These are phyloP conservation scores for Phycodurus eques DNA, from an alignment of 2,113 vertebrate species.

Conservation along the genomic window DNA sequence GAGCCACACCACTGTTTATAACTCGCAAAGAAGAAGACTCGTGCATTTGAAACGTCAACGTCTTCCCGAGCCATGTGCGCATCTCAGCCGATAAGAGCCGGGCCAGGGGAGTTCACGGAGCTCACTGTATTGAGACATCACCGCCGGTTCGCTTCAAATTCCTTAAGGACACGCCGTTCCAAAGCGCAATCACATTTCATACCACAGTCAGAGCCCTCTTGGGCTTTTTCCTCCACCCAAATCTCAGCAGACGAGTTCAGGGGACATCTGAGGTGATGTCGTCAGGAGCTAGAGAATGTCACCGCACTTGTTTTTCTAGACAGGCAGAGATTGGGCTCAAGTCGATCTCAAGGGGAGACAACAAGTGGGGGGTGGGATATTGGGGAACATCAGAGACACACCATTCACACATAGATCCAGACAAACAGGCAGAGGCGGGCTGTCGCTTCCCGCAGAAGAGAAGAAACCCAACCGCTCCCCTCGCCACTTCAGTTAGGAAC, in stretches of 20 bases:
- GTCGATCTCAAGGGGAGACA: slow-evolving; percentile 34
- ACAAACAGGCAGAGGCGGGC: slow-evolving; percentile 49
- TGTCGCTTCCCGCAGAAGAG: slow-evolving; percentile 34
- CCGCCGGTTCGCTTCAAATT: slow-evolving; percentile 63
- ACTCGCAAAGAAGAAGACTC: slow-evolving; percentile 17
- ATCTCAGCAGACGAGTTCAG: slow-evolving; percentile 26
- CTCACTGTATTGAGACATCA: slow-evolving; percentile 54
- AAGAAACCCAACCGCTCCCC: slow-evolving; percentile 38
- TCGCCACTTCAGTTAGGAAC: slow-evolving; percentile 58
- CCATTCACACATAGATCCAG: slow-evolving; percentile 41
- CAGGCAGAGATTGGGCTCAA: slow-evolving; percentile 42
- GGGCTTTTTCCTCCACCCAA: slow-evolving; percentile 39
- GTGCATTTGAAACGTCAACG: slow-evolving; percentile 43
- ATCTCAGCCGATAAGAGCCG: slow-evolving; percentile 60
- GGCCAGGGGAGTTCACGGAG: slow-evolving; percentile 54
- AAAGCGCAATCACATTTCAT: slow-evolving; percentile 61
- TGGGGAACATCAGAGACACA: slow-evolving; percentile 36
- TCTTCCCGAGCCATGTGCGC: slow-evolving; percentile 29
- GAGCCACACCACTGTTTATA: not conserved
- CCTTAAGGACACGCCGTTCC: slow-evolving; percentile 61
- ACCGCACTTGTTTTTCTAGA: not conserved
- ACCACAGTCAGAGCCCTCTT: slow-evolving; percentile 48
- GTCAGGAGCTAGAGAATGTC: not conserved
- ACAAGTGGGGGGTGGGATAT: not conserved
- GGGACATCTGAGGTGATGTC: slow-evolving; percentile 14